These are phyloP conservation scores for Thelaira solivaga DNA, from an alignment of 2,888 invertebrate species.

Conservation along the genomic window DNA sequence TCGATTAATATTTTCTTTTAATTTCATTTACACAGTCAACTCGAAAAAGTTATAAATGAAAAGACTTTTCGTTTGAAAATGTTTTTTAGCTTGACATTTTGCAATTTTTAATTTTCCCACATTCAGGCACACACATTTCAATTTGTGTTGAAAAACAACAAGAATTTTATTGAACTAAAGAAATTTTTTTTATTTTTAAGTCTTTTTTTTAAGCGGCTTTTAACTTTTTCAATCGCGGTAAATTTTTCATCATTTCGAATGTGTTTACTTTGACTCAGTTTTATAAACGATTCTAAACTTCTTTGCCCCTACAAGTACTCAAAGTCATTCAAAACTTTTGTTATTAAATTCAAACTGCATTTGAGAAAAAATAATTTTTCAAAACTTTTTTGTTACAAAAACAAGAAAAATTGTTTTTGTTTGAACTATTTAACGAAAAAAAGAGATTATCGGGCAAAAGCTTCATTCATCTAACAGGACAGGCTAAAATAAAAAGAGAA, in stretches of 20 bases:
- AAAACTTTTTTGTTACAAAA: background rate
- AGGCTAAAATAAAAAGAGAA: background rate
- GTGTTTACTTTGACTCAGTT: conserved; percentile 18
- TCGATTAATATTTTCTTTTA: too few relatives aligned
- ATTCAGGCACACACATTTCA: too few relatives aligned
- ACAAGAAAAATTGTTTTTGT: background rate
- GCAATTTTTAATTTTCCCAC: too few relatives aligned
- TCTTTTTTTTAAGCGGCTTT: too few relatives aligned
- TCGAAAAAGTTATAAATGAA: too few relatives aligned
- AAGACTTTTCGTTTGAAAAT: too few relatives aligned
- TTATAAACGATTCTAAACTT: conserved; percentile 1
- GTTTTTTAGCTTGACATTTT: too few relatives aligned
- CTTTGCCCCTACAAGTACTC: background rate
- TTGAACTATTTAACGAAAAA: background rate
- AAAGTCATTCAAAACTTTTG: conserved; percentile 16
- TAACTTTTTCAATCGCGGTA: too few relatives aligned
- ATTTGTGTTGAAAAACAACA: too few relatives aligned
- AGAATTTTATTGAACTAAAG: too few relatives aligned
- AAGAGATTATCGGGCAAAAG: conserved; percentile 30
- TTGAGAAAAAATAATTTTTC: background rate
- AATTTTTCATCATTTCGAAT: background rate
- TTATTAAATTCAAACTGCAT: background rate
- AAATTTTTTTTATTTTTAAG: too few relatives aligned
- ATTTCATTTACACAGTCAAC: too few relatives aligned
- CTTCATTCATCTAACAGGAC: conserved; percentile 4